Conservation (phyloP, 2,888 invertebrate genomes). For the Globia sparganii region DNA sequence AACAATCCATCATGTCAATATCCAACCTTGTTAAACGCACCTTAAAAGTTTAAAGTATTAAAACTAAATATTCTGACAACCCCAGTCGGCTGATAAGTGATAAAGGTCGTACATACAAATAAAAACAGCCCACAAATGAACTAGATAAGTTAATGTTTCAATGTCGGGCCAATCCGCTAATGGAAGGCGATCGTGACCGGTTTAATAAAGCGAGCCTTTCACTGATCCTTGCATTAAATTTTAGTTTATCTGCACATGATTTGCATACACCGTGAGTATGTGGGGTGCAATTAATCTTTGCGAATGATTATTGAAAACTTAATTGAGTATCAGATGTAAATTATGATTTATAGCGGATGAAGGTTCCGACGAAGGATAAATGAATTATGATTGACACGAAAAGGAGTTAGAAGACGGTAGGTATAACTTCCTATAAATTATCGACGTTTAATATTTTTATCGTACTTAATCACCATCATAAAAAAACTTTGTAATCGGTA, state of each 20-base stretch:
- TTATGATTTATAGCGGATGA: conserved; percentile 19
- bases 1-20: conserved; percentile 30
- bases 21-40: conserved; percentile 33
- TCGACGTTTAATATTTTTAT: background rate
- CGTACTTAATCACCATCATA: background rate
- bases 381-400: conserved; percentile 1
- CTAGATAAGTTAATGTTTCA: conserved; percentile 68
- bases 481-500: background rate
- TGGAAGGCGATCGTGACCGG: conserved; percentile 71
- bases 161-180: conserved; percentile 70
- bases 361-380: background rate
- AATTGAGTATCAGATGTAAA: conserved; percentile 33
- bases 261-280: conserved; percentile 67
- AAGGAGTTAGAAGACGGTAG: background rate
- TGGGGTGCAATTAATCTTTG: conserved; percentile 58
- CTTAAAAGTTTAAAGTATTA: conserved; percentile 20
- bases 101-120: conserved; percentile 57
- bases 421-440: background rate
- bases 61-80: conserved; percentile 42
- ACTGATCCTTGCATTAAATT: conserved; percentile 73
- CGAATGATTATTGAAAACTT: conserved; percentile 41
- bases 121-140: conserved; percentile 63
- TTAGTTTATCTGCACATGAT: conserved; percentile 68
- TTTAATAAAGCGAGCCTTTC: conserved; percentile 72
- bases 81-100: conserved; percentile 33